Evolutionary conservation across 2,113 vertebrate genomes (phyloP).

Genomic region (Cervus canadensis): DNA sequence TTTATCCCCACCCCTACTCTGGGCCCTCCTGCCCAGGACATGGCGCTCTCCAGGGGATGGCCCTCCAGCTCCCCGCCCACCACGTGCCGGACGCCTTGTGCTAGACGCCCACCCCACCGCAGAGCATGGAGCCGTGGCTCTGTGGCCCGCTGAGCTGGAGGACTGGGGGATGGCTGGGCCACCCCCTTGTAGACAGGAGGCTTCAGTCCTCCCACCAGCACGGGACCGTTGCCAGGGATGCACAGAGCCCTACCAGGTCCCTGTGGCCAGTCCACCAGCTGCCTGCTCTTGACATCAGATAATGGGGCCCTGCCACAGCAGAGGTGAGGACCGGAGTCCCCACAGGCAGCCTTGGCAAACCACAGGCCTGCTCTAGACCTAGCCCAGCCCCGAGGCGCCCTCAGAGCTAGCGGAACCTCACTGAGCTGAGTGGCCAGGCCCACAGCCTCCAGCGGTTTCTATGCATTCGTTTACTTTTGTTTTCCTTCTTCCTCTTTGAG

Average conservation of each 20-base stretch:
- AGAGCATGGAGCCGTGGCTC: neutral
- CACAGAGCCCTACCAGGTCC: neutral
- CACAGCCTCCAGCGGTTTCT: conserved; percentile 49
- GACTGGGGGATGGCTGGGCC: neutral
- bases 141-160: neutral
- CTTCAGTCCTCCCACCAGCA: neutral
- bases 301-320: neutral
- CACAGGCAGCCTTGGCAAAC: conserved; percentile 45
- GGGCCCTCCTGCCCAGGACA: neutral
- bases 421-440: conserved; percentile 20
- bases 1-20: neutral
- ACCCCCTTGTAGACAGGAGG: neutral
- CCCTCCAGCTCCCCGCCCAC: neutral
- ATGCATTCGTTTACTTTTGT: conserved; percentile 48
- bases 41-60: neutral
- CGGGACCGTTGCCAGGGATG: neutral
- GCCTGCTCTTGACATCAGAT: conserved; percentile 34
- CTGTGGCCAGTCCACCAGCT: neutral
- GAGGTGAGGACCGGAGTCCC: neutral
- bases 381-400: neutral
- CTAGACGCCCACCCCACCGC: neutral
- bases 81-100: neutral
- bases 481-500: conserved; percentile 72
- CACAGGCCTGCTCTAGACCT: conserved; percentile 27
- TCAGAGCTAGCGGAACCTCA: neutral